Percentiles rank a stretch among this genome's conserved stretches.
These are phyloP conservation scores for Leptopterna dolabrata DNA, from an alignment of 2,888 invertebrate genomes.

Conservation along the genomic window DNA sequence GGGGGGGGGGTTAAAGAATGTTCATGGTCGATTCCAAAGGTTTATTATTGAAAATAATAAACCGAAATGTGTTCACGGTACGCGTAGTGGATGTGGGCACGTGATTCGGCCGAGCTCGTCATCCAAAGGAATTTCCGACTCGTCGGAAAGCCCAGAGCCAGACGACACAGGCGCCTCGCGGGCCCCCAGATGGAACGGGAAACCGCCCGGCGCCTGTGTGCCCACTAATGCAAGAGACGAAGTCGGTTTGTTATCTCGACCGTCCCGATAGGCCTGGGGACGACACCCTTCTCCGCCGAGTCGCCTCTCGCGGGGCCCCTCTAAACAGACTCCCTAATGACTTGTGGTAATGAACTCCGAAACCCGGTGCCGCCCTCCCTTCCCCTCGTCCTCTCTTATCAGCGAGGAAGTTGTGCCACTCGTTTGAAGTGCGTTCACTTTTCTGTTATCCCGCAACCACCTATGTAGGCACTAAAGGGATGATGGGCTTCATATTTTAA, in stretches of 20 bases:
- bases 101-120: background rate
- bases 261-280: slow-evolving; percentile 44
- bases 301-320: background rate
- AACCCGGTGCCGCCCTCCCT: background rate
- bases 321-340: slow-evolving; percentile 5
- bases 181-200: background rate
- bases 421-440: background rate
- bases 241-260: slow-evolving; percentile 32
- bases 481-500: no score
- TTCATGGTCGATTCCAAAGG: no score
- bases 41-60: no score
- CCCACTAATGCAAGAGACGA: slow-evolving; percentile 39
- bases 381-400: background rate
- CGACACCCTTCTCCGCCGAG: background rate
- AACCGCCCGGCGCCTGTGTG: slow-evolving; percentile 29
- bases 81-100: no score
- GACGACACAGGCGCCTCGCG: background rate
- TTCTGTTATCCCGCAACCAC: background rate
- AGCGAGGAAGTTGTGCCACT: background rate
- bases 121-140: background rate
- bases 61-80: background rate
- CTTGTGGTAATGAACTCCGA: slow-evolving; percentile 8
- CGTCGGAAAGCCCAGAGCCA: background rate
- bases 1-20: background rate
- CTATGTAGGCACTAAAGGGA: no score